These are phyloP conservation scores for Drosophila kurseongensis DNA, from an alignment of 1,140 invertebrate species.

Conservation along the genomic window DNA sequence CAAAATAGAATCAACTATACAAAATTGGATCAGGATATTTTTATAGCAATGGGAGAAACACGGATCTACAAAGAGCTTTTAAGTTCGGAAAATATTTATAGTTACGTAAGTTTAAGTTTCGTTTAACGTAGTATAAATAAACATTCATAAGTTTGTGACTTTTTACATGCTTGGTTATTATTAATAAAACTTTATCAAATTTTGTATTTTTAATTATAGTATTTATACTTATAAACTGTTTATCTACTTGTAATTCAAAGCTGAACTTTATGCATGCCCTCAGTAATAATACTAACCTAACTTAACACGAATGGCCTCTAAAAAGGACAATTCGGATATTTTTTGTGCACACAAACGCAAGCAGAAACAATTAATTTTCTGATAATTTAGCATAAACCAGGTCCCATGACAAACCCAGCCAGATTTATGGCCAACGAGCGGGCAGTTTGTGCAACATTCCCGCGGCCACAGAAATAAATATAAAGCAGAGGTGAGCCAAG, in stretches of 20 bases:
- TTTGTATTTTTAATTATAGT: no score
- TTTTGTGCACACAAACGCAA: not conserved
- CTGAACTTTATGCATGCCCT: not conserved
- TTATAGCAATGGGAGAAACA: not conserved
- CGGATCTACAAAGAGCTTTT: not conserved
- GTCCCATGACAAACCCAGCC: conserved; percentile 21
- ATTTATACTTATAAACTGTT: no score
- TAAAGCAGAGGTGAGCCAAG: conserved; percentile 9
- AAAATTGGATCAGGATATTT: not conserved
- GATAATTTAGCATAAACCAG: conserved; percentile 38
- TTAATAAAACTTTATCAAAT: no score
- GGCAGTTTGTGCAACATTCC: conserved; percentile 24
- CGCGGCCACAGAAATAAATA: conserved; percentile 29
- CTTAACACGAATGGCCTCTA: conserved; percentile 1
- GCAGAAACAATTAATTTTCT: conserved; percentile 40
- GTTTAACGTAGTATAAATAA: not conserved
- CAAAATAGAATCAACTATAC: not conserved
- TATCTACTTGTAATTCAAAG: not conserved
- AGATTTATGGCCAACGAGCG: conserved; percentile 15
- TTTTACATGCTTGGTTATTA: no score
- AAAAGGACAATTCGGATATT: conserved; percentile 3
- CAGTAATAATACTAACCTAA: conserved; percentile 12
- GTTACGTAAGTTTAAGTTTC: not conserved
- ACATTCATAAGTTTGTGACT: no score
- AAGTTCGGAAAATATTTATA: not conserved